Evolutionary conservation across 2,888 invertebrate species (phyloP).

Genomic region (Leucoptera coffeella): DNA sequence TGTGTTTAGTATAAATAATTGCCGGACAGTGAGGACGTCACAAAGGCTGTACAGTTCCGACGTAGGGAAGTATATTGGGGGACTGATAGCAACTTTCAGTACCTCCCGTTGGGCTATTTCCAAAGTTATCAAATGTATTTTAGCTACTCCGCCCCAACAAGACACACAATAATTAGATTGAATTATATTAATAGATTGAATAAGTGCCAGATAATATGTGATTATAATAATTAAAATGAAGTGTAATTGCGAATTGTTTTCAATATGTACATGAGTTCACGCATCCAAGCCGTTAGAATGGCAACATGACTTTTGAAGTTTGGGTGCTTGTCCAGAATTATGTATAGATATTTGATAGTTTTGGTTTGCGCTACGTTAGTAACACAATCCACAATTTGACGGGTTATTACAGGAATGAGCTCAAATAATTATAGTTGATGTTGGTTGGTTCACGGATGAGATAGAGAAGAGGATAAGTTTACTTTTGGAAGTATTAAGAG

Average conservation of each 20-base stretch:
- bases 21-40: too few species aligned
- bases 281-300: background rate
- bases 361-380: background rate
- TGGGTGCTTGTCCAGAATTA: conserved; percentile 2
- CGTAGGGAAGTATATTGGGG: too few species aligned
- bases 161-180: too few species aligned
- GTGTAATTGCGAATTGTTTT: conserved; percentile 1
- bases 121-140: too few species aligned
- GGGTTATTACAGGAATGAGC: background rate
- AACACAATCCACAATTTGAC: background rate
- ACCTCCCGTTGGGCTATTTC: too few species aligned
- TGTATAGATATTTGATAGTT: conserved; percentile 3
- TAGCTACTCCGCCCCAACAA: too few species aligned
- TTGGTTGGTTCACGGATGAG: background rate
- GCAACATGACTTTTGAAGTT: conserved; percentile 2
- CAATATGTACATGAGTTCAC: conserved; percentile 3
- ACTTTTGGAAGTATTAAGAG: conserved; percentile 1
- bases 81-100: too few species aligned
- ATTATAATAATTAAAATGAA: background rate
- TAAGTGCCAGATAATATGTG: conserved; percentile 1
- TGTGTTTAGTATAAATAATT: too few species aligned
- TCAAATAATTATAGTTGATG: background rate
- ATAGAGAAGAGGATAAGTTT: conserved; percentile 1
- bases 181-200: too few species aligned
- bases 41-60: too few species aligned